Conservation (phyloP, 1,140 invertebrate species). For the Aleiodes sp. region DNA sequence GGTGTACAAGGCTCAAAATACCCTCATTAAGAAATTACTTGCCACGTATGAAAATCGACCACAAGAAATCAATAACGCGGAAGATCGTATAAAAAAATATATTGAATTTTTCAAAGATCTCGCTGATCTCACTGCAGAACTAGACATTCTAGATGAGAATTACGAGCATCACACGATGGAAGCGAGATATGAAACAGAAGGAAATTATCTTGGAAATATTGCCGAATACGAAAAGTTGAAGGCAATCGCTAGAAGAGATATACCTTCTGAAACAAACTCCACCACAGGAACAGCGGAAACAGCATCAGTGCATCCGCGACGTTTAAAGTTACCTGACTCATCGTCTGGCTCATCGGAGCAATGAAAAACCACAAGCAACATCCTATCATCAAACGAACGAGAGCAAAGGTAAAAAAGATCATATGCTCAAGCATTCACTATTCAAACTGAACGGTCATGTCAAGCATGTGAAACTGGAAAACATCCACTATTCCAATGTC, state of each 20-base stretch:
- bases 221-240: background rate
- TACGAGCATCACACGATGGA: background rate
- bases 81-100: background rate
- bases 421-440: background rate
- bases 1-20: background rate
- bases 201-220: background rate
- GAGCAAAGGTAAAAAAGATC: background rate
- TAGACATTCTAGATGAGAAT: slow-evolving; percentile 10
- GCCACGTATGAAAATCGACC: background rate
- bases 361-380: background rate
- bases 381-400: background rate
- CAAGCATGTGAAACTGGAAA: background rate
- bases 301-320: too few species aligned
- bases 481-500: background rate
- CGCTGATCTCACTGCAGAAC: background rate
- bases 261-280: background rate
- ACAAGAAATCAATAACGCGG: background rate
- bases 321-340: slow-evolving; percentile 34
- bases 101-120: background rate
- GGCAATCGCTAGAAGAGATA: background rate
- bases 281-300: background rate
- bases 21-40: background rate
- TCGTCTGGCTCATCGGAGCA: background rate
- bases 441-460: background rate
- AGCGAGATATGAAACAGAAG: background rate